Conservation (phyloP, 2,888 invertebrate genomes). For the Arge pagana region DNA sequence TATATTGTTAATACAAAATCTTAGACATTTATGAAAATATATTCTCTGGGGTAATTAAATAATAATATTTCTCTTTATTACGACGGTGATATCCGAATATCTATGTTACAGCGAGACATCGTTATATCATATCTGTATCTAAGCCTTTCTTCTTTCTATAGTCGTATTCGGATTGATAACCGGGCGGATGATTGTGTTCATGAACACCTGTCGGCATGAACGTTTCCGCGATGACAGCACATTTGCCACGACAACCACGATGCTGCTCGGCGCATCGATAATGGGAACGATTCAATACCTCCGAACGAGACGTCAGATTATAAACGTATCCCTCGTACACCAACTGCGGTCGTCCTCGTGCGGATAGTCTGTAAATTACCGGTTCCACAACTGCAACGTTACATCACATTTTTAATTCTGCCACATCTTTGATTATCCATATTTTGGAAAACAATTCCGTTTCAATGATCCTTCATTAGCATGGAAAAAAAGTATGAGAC, state of each 20-base stretch:
- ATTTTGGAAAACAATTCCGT: no score
- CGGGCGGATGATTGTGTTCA: constrained; percentile 46
- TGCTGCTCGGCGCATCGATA: constrained; percentile 48
- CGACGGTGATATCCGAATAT: not conserved
- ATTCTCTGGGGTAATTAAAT: no score
- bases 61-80: not conserved
- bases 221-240: constrained; percentile 46
- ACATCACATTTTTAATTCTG: no score
- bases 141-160: constrained; percentile 42
- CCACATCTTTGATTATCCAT: no score
- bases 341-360: constrained; percentile 44
- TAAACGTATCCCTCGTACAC: constrained; percentile 48
- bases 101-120: not conserved
- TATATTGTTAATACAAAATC: no score
- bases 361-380: constrained; percentile 45
- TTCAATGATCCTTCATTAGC: no score
- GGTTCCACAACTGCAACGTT: constrained; percentile 37
- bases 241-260: constrained; percentile 47
- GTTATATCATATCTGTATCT: constrained; percentile 34
- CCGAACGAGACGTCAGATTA: constrained; percentile 46
- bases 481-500: no score
- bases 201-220: constrained; percentile 49
- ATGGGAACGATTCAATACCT: constrained; percentile 44
- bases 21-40: no score
- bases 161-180: constrained; percentile 46